Evolutionary conservation across 2,888 invertebrate genomes (phyloP), one percentile per base, ranked within the genome.

Genomic region (Agriopis aurantiaria): DNA sequence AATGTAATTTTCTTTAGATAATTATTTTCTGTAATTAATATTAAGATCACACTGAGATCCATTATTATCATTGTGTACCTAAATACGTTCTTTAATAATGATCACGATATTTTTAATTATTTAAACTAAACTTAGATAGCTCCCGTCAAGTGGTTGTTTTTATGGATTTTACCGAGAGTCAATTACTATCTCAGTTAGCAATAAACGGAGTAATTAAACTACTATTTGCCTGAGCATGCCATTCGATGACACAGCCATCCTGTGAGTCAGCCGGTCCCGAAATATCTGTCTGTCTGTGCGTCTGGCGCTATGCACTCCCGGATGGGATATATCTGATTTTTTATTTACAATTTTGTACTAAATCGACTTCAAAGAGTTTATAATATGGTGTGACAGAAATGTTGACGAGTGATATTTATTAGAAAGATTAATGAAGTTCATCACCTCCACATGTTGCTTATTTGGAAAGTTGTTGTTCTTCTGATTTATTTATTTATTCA

Each of bases 251-350:
- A 85, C 86, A 84, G 73, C 76, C 82, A 78, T 81, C 84, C 80
- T 76, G 80, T 86, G 85, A 86, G 68, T 88, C 87, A 88, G 76
- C 74, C 78, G 80, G 76, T 83, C 87, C 85, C 75, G 79, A 88
- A 87, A 88, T 88, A 84, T 79, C 64, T 46, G 80, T 81, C 82
- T 80, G 86, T 84, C 82, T 78, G 82, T 72, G 71, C 75, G 81
- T 78, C 75, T 80, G 73, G 45, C 46, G 65, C 64, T 61, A 58
- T 81, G 59, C 8, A 64, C 52, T 70, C 58, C 66, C 65, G 62
- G 56, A 61, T 76, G 69, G 66, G 40, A 62, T 69, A 58, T 61
- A 14, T 53, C 7, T 58, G 61, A 45, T 65, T 57, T 57, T 62
- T 57, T 33, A 33, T 33, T 65, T 61, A n/a, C 51, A 12, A 57